phyloP scores from a whole-genome alignment of 2,113 vertebrate species.

The Channa argus region DNA sequence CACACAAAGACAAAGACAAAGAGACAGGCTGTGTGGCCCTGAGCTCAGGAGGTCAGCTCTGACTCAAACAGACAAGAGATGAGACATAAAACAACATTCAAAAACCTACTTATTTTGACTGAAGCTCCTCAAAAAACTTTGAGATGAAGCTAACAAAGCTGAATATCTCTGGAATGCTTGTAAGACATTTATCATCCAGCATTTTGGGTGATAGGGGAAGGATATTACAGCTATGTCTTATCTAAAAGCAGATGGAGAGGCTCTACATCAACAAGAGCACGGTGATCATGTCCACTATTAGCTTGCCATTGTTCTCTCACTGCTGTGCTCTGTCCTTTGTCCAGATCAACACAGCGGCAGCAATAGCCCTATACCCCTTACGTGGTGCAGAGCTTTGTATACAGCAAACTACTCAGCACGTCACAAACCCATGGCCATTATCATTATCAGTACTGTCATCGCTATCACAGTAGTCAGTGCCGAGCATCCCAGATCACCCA shows the following conservation, averaged over 20 bases:
- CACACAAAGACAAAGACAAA: constrained; percentile 69
- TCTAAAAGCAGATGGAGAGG: constrained; percentile 30
- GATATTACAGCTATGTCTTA: constrained; percentile 1
- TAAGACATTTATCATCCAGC: not conserved
- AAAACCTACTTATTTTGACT: constrained; percentile 37
- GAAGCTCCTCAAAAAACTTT: constrained; percentile 10
- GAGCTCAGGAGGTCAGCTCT: constrained; percentile 51
- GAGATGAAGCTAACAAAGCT: constrained; percentile 12
- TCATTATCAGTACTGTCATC: constrained; percentile 68
- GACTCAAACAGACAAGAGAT: constrained; percentile 58
- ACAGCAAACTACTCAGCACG: constrained; percentile 36
- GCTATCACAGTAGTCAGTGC: constrained; percentile 51
- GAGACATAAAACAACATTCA: constrained; percentile 32
- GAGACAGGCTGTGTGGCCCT: constrained; percentile 67
- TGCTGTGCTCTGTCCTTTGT: constrained; percentile 29
- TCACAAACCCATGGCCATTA: constrained; percentile 54
- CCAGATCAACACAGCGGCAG: constrained; percentile 20
- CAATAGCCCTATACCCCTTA: constrained; percentile 36
- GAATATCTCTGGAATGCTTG: constrained; percentile 28
- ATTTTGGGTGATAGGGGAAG: constrained; percentile 17
- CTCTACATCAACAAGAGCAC: constrained; percentile 27
- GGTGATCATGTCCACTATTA: constrained; percentile 44
- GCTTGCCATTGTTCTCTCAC: constrained; percentile 34
- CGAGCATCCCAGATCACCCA: constrained; percentile 27
- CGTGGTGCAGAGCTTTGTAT: constrained; percentile 62